A percentile compares a stretch with the other conserved stretches of the same genome.
Conservation (phyloP, 23 tunicate genomes). For the Styela clava region DNA sequence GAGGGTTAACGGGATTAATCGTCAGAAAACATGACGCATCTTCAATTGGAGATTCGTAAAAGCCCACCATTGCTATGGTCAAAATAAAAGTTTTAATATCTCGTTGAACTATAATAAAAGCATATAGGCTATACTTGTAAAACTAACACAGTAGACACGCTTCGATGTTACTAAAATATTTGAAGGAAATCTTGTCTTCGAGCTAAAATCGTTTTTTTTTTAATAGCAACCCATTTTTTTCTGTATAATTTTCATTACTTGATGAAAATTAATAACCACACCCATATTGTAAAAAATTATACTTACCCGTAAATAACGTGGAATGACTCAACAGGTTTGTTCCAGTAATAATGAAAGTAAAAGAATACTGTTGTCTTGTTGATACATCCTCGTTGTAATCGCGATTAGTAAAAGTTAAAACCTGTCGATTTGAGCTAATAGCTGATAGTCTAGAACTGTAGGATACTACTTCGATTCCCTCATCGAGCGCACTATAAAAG, state of each 20-base stretch:
- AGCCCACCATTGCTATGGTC: constrained; percentile 48
- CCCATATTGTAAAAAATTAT: no score
- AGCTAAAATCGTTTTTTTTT: no score
- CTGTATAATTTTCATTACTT: no score
- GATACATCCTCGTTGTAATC: constrained; percentile 33
- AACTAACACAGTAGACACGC: no score
- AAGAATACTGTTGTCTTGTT: constrained; percentile 24
- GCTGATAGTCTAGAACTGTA: constrained; percentile 25
- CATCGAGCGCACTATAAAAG: constrained; percentile 42
- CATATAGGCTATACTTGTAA: no score
- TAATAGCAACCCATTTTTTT: no score
- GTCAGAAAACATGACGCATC: constrained; percentile 47
- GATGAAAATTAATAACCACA: no score
- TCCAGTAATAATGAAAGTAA: constrained; percentile 13
- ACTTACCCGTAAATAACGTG: background rate
- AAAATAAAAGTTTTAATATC: no score
- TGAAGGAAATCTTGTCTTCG: no score
- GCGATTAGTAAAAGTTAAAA: constrained; percentile 33
- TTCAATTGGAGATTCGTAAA: constrained; percentile 25
- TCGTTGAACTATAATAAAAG: no score
- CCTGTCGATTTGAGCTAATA: constrained; percentile 26
- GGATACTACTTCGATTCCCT: constrained; percentile 27
- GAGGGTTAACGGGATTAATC: constrained; percentile 20
- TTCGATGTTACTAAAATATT: no score
- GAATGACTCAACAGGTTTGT: background rate